Conservation (phyloP, 2,888 invertebrate species). For the Crossocerus cetratus region DNA sequence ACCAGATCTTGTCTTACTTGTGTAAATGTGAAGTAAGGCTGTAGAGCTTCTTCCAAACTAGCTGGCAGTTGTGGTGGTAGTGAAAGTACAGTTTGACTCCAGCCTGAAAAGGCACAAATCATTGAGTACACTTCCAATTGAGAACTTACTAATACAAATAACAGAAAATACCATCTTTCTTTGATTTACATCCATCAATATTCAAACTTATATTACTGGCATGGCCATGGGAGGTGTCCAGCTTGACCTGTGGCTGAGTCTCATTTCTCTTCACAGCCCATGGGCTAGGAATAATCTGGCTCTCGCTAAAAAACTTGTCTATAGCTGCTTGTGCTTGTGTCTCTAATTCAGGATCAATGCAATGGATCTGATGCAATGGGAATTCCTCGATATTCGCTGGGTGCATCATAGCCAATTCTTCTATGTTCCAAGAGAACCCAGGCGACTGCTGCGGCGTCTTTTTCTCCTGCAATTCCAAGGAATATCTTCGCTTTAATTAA, state of each 20-base stretch:
- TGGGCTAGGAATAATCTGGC: conserved; percentile 81
- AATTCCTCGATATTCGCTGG: conserved; percentile 84
- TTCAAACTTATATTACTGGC: conserved; percentile 51
- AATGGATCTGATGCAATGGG: conserved; percentile 81
- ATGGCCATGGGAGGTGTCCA: conserved; percentile 57
- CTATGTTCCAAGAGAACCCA: conserved; percentile 85
- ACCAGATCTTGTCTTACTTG: conserved; percentile 63
- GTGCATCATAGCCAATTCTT: conserved; percentile 83
- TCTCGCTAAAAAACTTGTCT: conserved; percentile 80
- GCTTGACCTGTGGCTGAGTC: conserved; percentile 32
- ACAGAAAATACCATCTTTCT: conserved; percentile 63
- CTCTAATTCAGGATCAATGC: conserved; percentile 82
- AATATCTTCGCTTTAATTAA: conserved; percentile 5
- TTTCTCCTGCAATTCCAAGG: conserved; percentile 68
- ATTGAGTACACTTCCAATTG: background rate
- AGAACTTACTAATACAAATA: conserved; percentile 47
- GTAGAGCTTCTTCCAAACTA: conserved; percentile 81
- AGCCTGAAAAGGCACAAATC: conserved; percentile 75
- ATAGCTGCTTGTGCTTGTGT: conserved; percentile 84
- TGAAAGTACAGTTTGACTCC: conserved; percentile 83
- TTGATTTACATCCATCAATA: conserved; percentile 52
- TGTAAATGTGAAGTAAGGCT: conserved; percentile 81
- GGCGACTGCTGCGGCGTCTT: conserved; percentile 73
- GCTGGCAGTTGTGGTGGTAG: conserved; percentile 82
- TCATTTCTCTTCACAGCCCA: conserved; percentile 69